These are phyloP conservation scores for Tenrec ecaudatus DNA, from an alignment of 2,113 vertebrate species.

Conservation along the genomic window DNA sequence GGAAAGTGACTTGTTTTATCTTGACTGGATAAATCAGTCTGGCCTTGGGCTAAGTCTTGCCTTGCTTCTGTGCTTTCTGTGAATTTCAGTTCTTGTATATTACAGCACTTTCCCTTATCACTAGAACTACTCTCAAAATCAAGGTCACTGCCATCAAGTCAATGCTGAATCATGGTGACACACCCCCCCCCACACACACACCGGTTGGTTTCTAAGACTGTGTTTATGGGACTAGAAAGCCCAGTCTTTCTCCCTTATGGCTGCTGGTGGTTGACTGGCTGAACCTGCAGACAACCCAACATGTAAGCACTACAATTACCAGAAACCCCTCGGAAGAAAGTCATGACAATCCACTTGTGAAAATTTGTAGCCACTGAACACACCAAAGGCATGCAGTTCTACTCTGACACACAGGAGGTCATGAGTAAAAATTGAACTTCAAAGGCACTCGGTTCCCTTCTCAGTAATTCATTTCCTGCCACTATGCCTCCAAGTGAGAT, in stretches of 20 bases:
- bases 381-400: neutral
- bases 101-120: constrained; percentile 12
- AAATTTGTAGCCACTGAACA: neutral
- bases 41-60: neutral
- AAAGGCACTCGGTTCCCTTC: neutral
- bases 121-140: neutral
- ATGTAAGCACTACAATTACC: neutral
- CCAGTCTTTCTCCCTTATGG: too few relatives aligned
- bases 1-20: constrained; percentile 31
- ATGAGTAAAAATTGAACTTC: neutral
- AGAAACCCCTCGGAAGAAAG: neutral
- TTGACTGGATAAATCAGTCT: constrained; percentile 21
- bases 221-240: too few relatives aligned
- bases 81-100: constrained; percentile 46
- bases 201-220: too few relatives aligned
- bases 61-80: constrained; percentile 17
- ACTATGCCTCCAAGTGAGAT: constrained; percentile 6
- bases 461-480: constrained; percentile 44
- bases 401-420: neutral
- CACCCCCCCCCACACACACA: too few relatives aligned
- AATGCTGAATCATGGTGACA: too few relatives aligned
- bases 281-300: too few relatives aligned
- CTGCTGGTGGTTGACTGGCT: too few relatives aligned
- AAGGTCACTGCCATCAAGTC: too few relatives aligned
- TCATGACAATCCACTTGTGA: neutral